Evolutionary conservation across 37 sponge, comb jelly and placozoan genomes (phyloP).

Genomic region (Oscarella lobularis): DNA sequence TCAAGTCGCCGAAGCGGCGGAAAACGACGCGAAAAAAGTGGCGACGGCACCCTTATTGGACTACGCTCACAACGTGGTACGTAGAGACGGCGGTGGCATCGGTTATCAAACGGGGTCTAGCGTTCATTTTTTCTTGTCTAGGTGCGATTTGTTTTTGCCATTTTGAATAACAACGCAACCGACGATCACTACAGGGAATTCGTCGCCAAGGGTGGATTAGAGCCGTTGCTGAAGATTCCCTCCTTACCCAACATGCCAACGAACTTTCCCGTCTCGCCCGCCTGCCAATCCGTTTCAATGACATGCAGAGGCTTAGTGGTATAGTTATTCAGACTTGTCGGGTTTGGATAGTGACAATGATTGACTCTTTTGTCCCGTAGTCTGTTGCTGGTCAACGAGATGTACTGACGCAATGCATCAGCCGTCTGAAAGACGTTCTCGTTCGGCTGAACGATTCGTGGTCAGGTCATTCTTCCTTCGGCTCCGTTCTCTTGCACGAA

Average conservation of each 20-base stretch:
- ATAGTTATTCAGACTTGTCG: too few relatives aligned
- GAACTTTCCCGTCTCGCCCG: constrained; percentile 61
- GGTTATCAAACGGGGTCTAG: too few relatives aligned
- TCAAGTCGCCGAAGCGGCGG: too few relatives aligned
- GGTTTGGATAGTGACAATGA: too few relatives aligned
- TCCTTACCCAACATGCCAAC: constrained; percentile 73
- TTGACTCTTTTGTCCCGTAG: too few relatives aligned
- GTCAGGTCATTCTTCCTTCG: constrained; percentile 15
- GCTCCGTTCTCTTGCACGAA: constrained; percentile 48
- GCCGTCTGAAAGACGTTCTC: not conserved
- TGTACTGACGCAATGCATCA: not conserved
- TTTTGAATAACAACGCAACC: constrained; percentile 71
- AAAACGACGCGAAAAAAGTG: too few relatives aligned
- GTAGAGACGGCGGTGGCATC: constrained; percentile 10
- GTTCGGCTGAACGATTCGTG: not conserved
- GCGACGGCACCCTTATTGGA: constrained; percentile 55
- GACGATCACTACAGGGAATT: constrained; percentile 88
- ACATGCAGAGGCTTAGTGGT: constrained; percentile 65
- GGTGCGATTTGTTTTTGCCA: constrained; percentile 72
- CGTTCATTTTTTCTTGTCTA: constrained; percentile 8
- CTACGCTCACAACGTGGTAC: constrained; percentile 76
- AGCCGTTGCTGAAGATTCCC: constrained; percentile 61
- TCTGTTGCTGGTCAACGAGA: not conserved
- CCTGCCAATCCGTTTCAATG: constrained; percentile 44
- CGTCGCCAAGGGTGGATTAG: constrained; percentile 58